phyloP scores from a whole-genome alignment of 2,888 invertebrate genomes.

The Eucera pruinosa region DNA sequence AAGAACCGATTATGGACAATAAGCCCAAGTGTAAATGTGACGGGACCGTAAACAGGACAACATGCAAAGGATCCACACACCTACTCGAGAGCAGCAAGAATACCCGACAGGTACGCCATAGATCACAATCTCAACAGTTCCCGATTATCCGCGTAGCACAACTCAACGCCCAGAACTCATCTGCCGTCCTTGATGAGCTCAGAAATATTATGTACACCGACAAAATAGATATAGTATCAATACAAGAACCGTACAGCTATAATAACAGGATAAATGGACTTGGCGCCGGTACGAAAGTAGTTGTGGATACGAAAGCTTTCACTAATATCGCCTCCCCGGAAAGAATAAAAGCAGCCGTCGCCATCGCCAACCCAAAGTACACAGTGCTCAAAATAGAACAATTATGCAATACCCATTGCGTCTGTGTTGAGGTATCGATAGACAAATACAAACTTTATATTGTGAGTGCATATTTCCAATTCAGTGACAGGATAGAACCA shows the following conservation, averaged over 20 bases:
- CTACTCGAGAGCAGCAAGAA: no score
- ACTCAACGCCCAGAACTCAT: background rate
- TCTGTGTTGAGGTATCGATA: background rate
- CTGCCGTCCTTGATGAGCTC: background rate
- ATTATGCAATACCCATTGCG: background rate
- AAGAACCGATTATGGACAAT: no score
- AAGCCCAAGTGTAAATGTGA: background rate
- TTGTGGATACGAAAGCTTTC: background rate
- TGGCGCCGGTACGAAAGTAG: background rate
- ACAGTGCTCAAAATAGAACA: background rate
- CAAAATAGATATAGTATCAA: background rate
- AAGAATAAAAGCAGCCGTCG: background rate
- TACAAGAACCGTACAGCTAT: slow-evolving; percentile 17
- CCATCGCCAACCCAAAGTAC: background rate
- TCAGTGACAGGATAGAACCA: no score
- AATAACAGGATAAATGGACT: background rate
- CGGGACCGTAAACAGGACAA: no score
- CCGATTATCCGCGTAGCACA: background rate
- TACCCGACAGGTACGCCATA: no score
- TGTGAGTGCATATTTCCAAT: background rate
- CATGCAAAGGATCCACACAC: no score
- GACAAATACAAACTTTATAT: background rate
- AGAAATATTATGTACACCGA: background rate
- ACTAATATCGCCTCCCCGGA: background rate
- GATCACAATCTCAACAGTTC: no score